Conservation (phyloP, 2,797 vertebrate species). For the Gadopsis bispinosus region DNA sequence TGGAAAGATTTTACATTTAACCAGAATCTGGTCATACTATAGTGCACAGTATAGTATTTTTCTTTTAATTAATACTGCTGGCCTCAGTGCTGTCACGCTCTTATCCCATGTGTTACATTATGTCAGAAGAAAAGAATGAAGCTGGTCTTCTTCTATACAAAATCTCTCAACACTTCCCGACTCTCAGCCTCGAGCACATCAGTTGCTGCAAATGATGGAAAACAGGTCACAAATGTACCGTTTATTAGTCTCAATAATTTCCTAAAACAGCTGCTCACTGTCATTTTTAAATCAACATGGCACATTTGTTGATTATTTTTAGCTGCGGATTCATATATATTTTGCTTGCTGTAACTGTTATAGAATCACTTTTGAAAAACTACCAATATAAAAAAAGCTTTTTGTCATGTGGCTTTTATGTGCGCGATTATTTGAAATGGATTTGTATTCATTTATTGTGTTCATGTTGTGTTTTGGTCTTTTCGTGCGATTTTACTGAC, state of each 20-base stretch:
- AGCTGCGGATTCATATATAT: background rate
- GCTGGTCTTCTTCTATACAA: background rate
- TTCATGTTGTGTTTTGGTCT: slow-evolving; percentile 22
- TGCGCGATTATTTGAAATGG: too few species aligned
- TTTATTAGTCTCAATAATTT: background rate
- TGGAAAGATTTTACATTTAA: background rate
- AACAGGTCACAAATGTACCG: too few species aligned
- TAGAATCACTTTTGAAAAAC: too few species aligned
- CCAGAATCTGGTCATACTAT: background rate
- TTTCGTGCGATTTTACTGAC: background rate
- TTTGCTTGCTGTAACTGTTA: background rate
- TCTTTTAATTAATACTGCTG: background rate
- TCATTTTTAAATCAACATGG: background rate
- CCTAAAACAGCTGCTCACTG: background rate
- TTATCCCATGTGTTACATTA: too few species aligned
- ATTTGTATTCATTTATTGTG: too few species aligned
- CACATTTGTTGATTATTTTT: background rate
- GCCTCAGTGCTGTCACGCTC: background rate
- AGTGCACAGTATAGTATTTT: background rate
- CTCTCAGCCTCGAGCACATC: background rate
- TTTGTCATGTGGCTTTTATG: too few species aligned
- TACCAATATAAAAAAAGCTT: too few species aligned
- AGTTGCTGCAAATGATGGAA: too few species aligned
- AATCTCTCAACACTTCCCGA: background rate
- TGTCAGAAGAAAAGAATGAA: background rate